Percentiles rank a stretch among this genome's conserved stretches.
phyloP scores from a whole-genome alignment of 2,113 vertebrate genomes.

The Actenoides hombroni region DNA sequence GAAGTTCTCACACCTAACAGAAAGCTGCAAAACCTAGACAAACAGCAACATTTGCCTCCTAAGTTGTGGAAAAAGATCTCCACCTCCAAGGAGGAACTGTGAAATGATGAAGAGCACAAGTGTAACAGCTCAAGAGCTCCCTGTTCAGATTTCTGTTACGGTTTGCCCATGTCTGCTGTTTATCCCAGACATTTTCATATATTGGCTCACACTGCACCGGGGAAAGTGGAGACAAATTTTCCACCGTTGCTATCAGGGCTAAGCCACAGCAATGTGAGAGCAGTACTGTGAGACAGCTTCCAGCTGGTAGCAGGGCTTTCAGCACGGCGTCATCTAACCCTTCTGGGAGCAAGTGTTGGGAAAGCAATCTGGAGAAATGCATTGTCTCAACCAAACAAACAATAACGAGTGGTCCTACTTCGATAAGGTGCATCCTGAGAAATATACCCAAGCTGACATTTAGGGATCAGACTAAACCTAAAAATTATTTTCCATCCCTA shows the following conservation, averaged over 20 bases:
- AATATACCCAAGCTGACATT: neutral
- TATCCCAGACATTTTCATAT: neutral
- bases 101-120: neutral
- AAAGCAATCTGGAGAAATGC: neutral
- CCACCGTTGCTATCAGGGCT: neutral
- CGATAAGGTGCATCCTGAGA: neutral
- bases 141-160: neutral
- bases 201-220: neutral
- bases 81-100: neutral
- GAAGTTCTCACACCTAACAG: neutral
- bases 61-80: neutral
- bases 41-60: neutral
- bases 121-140: neutral
- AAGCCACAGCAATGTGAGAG: neutral
- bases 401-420: neutral
- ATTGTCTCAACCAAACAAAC: neutral
- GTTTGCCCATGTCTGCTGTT: neutral
- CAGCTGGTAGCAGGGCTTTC: conserved; percentile 29
- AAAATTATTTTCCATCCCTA: conserved; percentile 3
- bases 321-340: neutral
- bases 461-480: neutral
- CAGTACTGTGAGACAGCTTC: neutral
- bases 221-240: conserved; percentile 4
- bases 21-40: neutral
- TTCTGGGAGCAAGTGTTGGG: neutral